Evolutionary conservation across 2,888 invertebrate species (phyloP), one percentile per base, ranked within the genome.

Genomic region (Thereva nobilitata): DNA sequence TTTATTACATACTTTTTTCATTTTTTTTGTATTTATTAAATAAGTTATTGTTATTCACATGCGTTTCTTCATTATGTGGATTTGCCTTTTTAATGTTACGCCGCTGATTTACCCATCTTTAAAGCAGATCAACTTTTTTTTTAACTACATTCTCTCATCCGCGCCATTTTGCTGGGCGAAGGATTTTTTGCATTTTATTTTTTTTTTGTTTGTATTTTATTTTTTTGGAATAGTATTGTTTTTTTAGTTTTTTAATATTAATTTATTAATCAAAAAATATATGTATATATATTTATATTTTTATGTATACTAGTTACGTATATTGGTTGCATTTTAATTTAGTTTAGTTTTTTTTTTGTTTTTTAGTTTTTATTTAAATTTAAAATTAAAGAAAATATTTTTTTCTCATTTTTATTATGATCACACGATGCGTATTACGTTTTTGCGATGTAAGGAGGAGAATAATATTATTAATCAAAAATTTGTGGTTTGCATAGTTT

Each of bases 221-320:
- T 68, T 69, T 70, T 70, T 69, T 71, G 70, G 68, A 70, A 68
- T 71, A 68, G 70, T 57, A 69, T 70, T 68, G 67, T 64, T 68
- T 70, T 67, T n/a, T 10, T 38, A 50, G 40, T 12, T 61, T 41
- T 50, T 50, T 40, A 50, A 59, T 47, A 50, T 53, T 64, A 64
- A 23, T 53, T 64, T 37, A 64, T 41, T 64, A 53, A 64, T 64
- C 64, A 35, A 64, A 64, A 64, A 64, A 64, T 64, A 64, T 64
- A 64, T 63, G 23, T 52, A 64, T 64, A 64, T 64, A 64, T 63
- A 35, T 52, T 37, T 50, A 61, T 61, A 61, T 61, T 41, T 64
- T 52, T 64, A 53, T 53, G 44, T 64, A 64, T 52, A 53, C 64
- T 64, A 64, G 35, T 64, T 64, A 64, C 64, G 64, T 64, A 64